Evolutionary conservation across 2,888 invertebrate species (phyloP), one percentile per base, ranked within the genome.

Genomic region (Eristalinus sepulchralis): DNA sequence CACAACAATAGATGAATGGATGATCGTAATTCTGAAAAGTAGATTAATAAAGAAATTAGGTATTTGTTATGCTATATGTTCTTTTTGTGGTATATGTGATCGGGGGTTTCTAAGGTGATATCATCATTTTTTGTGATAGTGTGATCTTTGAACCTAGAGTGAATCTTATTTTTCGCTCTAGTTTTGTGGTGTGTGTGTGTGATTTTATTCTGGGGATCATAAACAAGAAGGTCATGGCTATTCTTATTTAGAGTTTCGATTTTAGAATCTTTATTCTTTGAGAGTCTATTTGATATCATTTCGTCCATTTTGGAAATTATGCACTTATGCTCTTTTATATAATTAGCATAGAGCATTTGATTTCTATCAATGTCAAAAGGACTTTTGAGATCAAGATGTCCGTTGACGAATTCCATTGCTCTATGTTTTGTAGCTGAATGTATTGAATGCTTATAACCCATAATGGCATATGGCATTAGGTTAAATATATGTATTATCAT

Each of bases 381-480:
- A 57, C 24, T 70, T 11, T 57, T 57, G 8, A 70, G 17, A 11
- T 66, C 71, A 59, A 71, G 59, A 36, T 78, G 71, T 5, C 71
- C 59, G 8, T 79, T 78, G 34, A 70, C 36, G 60, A 70, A 33
- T 34, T 57, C 39, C 17, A 64, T 78, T 39, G 82, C 83, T 11
- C 63, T 83, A 24, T 64, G 53, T 72, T 67, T 87, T 63, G 83
- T 80, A 22, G 59, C 22, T 27, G 80, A 83, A 73, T 27, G 27
- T 27, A 27, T 27, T 83, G 83, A 72, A 66, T 83, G 83, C n/a
- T 77, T 85, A 39, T 78, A 81, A 39, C 76, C 80, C 22, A 88
- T 55, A 47, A 83, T 76, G 33, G 80, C 76, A 39, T 73, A 31
- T 17, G 76, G 73, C 57, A 82, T 80, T 63, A 53, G 55, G 11